Percentiles rank a stretch among this genome's conserved stretches.
Evolutionary conservation across 2,113 vertebrate genomes (phyloP).

Genomic region (Procapra przewalskii): DNA sequence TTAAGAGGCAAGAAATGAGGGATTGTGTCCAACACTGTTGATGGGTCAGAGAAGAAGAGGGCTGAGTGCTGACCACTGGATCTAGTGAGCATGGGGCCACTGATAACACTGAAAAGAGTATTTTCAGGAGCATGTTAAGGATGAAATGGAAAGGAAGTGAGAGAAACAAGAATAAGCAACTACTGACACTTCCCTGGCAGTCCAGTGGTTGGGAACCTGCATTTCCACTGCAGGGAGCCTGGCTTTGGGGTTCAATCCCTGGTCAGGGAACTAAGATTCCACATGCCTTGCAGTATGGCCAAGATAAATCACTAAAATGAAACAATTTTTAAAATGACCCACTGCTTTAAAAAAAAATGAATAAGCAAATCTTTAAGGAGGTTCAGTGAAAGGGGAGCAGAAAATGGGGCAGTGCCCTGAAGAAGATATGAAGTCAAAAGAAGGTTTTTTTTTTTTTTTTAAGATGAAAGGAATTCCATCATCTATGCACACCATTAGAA

Average conservation of each 20-base stretch:
- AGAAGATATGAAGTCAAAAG: not conserved
- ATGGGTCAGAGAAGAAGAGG: not conserved
- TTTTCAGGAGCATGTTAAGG: not conserved
- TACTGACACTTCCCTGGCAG: not conserved
- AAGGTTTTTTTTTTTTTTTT: not conserved
- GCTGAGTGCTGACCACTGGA: not conserved
- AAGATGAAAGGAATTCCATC: not conserved
- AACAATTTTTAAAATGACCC: not conserved
- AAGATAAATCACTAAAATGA: not conserved
- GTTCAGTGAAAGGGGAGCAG: not conserved
- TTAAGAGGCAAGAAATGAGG: not conserved
- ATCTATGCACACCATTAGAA: not conserved
- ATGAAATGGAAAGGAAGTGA: not conserved
- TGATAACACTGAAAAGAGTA: not conserved
- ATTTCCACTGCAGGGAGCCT: not conserved
- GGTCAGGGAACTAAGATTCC: not conserved
- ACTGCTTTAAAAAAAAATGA: not conserved
- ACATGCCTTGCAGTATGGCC: not conserved
- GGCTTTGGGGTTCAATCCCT: not conserved
- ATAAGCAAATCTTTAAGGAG: not conserved
- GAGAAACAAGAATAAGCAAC: not conserved
- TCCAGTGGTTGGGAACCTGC: not conserved
- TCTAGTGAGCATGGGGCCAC: not conserved
- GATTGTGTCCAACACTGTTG: not conserved
- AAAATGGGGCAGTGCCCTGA: not conserved